phyloP scores from a whole-genome alignment of 2,113 vertebrate genomes.

The Cottus gobio region DNA sequence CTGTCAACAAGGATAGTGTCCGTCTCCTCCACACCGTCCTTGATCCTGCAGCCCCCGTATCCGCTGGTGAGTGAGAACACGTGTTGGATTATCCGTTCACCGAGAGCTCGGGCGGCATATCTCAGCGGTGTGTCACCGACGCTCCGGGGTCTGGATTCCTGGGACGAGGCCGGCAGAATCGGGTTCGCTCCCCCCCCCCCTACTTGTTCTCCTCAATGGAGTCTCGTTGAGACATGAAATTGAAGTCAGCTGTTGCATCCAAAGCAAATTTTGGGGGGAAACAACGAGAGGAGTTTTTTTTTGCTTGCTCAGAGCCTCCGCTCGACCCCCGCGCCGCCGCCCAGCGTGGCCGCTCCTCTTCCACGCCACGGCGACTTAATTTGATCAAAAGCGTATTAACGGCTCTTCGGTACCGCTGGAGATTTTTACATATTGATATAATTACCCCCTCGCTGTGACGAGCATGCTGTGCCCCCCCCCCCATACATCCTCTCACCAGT shows the following conservation, averaged over 20 bases:
- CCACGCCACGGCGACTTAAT: slow-evolving; percentile 74
- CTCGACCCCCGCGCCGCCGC: slow-evolving; percentile 43
- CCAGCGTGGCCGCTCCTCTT: slow-evolving; percentile 58
- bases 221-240: slow-evolving; percentile 77
- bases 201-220: slow-evolving; percentile 73
- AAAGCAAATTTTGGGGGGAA: slow-evolving; percentile 65
- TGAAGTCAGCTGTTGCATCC: slow-evolving; percentile 71
- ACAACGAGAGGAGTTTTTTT: slow-evolving; percentile 52
- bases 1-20: slow-evolving; percentile 85
- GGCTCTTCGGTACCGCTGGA: slow-evolving; percentile 70
- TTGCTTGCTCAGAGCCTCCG: slow-evolving; percentile 54
- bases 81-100: slow-evolving; percentile 77
- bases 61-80: slow-evolving; percentile 81
- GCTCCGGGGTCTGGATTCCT: slow-evolving; percentile 60
- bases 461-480: slow-evolving; percentile 58
- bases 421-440: slow-evolving; percentile 84
- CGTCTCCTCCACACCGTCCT: slow-evolving; percentile 81
- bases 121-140: slow-evolving; percentile 63
- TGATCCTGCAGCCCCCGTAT: slow-evolving; percentile 80
- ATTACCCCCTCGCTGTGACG: slow-evolving; percentile 81
- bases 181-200: no score
- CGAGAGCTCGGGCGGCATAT: slow-evolving; percentile 67
- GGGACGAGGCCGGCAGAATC: slow-evolving; percentile 64
- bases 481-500: slow-evolving; percentile 30
- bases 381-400: slow-evolving; percentile 82